A percentile compares a stretch with the other conserved stretches of the same genome.
phyloP scores from a whole-genome alignment of 2,113 vertebrate genomes.

The Psammodynastes pulverulentus region DNA sequence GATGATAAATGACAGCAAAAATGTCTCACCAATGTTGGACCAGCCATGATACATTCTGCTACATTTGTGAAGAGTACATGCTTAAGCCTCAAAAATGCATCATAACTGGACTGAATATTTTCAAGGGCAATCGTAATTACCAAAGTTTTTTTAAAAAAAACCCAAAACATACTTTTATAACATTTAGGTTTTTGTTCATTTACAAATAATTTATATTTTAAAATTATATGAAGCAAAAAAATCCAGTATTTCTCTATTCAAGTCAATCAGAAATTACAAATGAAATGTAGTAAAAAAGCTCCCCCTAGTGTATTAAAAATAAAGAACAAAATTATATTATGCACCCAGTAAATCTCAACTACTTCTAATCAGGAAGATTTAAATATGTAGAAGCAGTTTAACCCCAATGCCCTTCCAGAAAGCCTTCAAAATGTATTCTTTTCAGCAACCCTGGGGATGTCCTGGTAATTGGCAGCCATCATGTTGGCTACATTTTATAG shows the following conservation, averaged over 20 bases:
- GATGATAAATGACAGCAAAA: background rate
- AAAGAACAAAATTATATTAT: background rate
- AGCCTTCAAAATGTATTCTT: background rate
- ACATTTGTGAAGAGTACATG: background rate
- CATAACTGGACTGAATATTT: background rate
- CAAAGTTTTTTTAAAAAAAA: background rate
- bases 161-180: background rate
- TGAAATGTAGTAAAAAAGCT: slow-evolving; percentile 1
- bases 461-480: background rate
- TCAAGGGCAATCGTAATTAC: background rate
- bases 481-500: background rate
- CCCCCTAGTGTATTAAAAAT: slow-evolving; percentile 11
- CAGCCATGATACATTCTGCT: background rate
- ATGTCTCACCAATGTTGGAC: background rate
- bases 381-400: background rate
- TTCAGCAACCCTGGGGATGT: background rate
- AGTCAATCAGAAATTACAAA: background rate
- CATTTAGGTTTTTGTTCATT: background rate
- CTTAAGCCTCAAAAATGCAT: background rate
- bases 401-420: background rate
- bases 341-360: background rate
- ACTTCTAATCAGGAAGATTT: background rate
- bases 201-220: background rate
- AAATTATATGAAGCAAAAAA: background rate
- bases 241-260: background rate